These are phyloP conservation scores for Conistra vaccinii DNA, from an alignment of 2,888 invertebrate genomes.

Conservation along the genomic window DNA sequence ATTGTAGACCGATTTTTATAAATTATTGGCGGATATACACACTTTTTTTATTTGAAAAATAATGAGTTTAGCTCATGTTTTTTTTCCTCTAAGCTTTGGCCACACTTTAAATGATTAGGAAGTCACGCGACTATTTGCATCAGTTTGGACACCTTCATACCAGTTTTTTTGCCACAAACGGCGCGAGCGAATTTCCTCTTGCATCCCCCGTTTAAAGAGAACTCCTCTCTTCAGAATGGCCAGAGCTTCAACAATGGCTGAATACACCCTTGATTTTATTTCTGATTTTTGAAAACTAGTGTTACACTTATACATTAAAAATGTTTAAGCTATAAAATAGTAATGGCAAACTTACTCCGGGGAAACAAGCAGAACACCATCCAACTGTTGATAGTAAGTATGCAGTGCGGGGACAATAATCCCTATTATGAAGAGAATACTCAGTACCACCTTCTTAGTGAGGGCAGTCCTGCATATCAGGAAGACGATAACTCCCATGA, in stretches of 20 bases:
- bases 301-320: not conserved
- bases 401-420: constrained; percentile 46
- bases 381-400: constrained; percentile 55
- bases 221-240: not conserved
- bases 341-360: constrained; percentile 46
- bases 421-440: constrained; percentile 53
- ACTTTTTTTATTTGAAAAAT: too few relatives aligned
- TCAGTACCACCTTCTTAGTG: constrained; percentile 48
- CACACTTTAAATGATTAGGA: too few relatives aligned
- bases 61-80: too few relatives aligned
- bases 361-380: constrained; percentile 22
- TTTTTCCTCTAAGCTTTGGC: too few relatives aligned
- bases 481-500: constrained; percentile 65
- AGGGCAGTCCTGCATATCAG: constrained; percentile 39
- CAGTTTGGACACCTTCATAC: not conserved
- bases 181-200: not conserved
- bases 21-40: too few relatives aligned
- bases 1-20: too few relatives aligned
- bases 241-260: too few relatives aligned
- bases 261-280: not conserved
- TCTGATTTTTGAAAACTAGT: not conserved
- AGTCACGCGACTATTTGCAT: not conserved
- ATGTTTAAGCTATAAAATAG: not conserved
- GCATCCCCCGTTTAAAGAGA: too few relatives aligned
- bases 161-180: not conserved